phyloP scores from a whole-genome alignment of 2,113 vertebrate genomes.

The Bothrops jararaca region DNA sequence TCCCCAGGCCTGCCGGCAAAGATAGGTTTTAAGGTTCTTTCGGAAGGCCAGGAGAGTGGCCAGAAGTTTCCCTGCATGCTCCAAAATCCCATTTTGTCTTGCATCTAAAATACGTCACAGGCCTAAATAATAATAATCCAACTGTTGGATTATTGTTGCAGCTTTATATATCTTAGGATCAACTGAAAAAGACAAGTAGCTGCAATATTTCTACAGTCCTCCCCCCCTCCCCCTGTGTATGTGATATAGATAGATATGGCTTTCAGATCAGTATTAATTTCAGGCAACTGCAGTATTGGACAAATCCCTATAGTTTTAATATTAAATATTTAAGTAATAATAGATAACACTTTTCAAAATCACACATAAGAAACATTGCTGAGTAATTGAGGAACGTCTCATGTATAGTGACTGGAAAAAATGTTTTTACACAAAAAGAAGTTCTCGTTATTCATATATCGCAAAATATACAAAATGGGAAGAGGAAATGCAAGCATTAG shows the following conservation, averaged over 20 bases:
- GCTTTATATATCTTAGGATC: not conserved
- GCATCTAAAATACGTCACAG: not conserved
- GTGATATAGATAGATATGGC: not conserved
- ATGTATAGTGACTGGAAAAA: not conserved
- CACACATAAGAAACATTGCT: not conserved
- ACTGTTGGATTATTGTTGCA: not conserved
- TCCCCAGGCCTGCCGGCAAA: too few relatives aligned
- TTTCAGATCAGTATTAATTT: not conserved
- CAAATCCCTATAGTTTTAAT: not conserved
- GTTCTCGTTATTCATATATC: not conserved
- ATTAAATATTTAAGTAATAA: not conserved
- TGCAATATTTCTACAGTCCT: not conserved
- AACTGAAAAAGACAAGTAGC: not conserved
- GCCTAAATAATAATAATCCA: not conserved
- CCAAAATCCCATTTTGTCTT: not conserved
- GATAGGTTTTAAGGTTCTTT: too few relatives aligned
- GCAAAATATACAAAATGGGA: not conserved
- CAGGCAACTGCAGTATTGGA: not conserved
- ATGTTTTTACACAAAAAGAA: not conserved
- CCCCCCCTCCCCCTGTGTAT: not conserved
- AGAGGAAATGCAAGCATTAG: not conserved
- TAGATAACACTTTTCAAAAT: not conserved
- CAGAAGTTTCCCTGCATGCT: not conserved
- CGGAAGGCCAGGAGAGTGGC: too few relatives aligned
- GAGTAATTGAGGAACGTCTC: not conserved